These are phyloP conservation scores for Chymomyza amoena DNA, from an alignment of 2,888 invertebrate genomes.

Conservation along the genomic window DNA sequence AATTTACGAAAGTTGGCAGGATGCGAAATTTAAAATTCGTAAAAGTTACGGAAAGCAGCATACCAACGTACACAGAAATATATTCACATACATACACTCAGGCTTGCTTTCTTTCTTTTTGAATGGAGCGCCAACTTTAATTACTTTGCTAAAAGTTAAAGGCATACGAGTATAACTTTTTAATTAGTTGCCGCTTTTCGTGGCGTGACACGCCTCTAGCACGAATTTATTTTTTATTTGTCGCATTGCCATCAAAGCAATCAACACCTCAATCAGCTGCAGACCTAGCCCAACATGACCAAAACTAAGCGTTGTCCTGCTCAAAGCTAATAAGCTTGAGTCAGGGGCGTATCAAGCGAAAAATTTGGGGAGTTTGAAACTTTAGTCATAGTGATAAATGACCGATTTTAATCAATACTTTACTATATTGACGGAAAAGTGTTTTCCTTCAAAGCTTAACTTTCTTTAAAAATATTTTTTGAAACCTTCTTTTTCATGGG, in stretches of 20 bases:
- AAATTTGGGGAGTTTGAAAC: too few species aligned
- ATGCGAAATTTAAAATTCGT: not conserved
- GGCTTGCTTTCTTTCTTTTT: slow-evolving; percentile 12
- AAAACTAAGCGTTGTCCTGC: slow-evolving; percentile 33
- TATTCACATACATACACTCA: not conserved
- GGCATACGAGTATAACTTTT: slow-evolving; percentile 67
- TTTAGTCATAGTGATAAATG: too few species aligned
- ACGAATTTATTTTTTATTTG: slow-evolving; percentile 18
- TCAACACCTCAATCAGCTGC: slow-evolving; percentile 35
- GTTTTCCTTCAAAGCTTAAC: too few species aligned
- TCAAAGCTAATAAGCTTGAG: not conserved
- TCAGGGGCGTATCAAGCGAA: too few species aligned
- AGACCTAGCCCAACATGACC: not conserved
- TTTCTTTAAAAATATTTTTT: too few species aligned
- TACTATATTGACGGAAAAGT: too few species aligned
- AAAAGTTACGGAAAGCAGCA: not conserved
- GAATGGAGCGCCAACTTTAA: slow-evolving; percentile 61
- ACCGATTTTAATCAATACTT: too few species aligned
- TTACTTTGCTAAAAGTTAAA: slow-evolving; percentile 67
- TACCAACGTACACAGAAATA: not conserved
- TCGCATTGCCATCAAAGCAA: slow-evolving; percentile 45
- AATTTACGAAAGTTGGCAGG: not conserved
- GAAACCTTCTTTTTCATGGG: too few species aligned
- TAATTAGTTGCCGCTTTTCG: slow-evolving; percentile 59
- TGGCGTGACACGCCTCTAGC: slow-evolving; percentile 8